Evolutionary conservation across 2,888 invertebrate species (phyloP).

Genomic region (Deladenus siricidicola): DNA sequence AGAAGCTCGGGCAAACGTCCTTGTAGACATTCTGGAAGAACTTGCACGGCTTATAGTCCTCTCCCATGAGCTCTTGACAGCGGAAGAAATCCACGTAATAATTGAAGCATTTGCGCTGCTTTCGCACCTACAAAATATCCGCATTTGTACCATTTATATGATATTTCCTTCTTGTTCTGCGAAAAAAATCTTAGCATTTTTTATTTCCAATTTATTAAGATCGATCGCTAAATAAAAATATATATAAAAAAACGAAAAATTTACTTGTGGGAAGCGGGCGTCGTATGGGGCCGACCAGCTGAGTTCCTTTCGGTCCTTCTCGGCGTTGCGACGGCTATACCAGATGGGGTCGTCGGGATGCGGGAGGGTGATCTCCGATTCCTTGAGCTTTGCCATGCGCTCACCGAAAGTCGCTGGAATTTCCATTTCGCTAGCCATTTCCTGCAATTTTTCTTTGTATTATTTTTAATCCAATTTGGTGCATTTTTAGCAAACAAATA

Average conservation of each 20-base stretch:
- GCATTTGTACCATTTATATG: too few species aligned
- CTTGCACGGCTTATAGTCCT: slow-evolving; percentile 51
- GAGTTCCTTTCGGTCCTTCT: slow-evolving; percentile 41
- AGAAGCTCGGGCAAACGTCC: slow-evolving; percentile 52
- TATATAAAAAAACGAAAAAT: slow-evolving; percentile 18
- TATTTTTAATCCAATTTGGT: too few species aligned
- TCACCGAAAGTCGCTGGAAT: slow-evolving; percentile 46
- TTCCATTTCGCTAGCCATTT: slow-evolving; percentile 37
- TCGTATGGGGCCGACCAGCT: slow-evolving; percentile 73
- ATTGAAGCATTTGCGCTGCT: slow-evolving; percentile 52
- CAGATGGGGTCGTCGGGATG: slow-evolving; percentile 50
- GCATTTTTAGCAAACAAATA: too few species aligned
- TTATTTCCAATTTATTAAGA: too few species aligned
- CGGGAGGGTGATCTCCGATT: slow-evolving; percentile 34
- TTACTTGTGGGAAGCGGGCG: slow-evolving; percentile 83
- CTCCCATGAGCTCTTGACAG: slow-evolving; percentile 52
- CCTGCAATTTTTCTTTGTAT: not conserved
- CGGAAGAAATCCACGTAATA: slow-evolving; percentile 53
- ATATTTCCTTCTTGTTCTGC: too few species aligned
- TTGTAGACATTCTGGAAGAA: slow-evolving; percentile 54
- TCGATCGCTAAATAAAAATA: slow-evolving; percentile 13
- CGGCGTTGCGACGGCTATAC: slow-evolving; percentile 47
- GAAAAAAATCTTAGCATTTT: too few species aligned
- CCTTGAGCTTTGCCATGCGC: slow-evolving; percentile 42
- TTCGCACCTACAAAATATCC: slow-evolving; percentile 27